Evolutionary conservation across 1,140 invertebrate species (phyloP).

Genomic region (Physella acuta): DNA sequence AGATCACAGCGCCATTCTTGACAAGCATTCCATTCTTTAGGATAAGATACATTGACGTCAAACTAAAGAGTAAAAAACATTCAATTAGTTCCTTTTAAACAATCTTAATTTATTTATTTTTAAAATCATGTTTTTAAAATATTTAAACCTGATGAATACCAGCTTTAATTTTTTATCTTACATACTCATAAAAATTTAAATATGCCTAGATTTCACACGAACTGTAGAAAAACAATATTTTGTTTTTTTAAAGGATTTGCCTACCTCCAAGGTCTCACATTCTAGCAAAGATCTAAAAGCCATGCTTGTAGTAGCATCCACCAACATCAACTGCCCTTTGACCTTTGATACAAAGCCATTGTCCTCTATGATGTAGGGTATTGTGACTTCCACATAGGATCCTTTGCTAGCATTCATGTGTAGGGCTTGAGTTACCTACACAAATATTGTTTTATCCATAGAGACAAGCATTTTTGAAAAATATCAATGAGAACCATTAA

Average conservation of each 20-base stretch:
- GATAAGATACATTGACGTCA: conserved; percentile 83
- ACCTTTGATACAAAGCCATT: conserved; percentile 88
- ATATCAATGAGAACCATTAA: not conserved
- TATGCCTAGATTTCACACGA: not conserved
- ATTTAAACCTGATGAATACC: no score
- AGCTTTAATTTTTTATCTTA: no score
- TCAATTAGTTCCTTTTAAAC: no score
- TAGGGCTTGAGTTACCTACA: conserved; percentile 89
- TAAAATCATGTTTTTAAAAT: no score
- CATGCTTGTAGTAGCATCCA: conserved; percentile 92
- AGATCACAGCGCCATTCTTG: conserved; percentile 88
- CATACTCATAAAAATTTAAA: no score
- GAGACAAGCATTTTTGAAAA: no score
- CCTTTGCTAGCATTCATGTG: conserved; percentile 91
- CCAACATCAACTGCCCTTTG: conserved; percentile 86
- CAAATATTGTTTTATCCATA: not conserved
- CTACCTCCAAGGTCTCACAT: conserved; percentile 85
- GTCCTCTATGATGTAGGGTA: conserved; percentile 86
- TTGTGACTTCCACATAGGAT: conserved; percentile 91
- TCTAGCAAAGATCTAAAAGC: conserved; percentile 84
- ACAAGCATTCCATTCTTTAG: conserved; percentile 89
- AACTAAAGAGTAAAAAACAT: conserved; percentile 68
- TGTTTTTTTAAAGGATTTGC: conserved; percentile 2
- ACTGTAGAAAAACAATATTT: not conserved
- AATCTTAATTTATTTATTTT: no score